phyloP scores from a whole-genome alignment of 2,888 invertebrate species.

The Globia sparganii region DNA sequence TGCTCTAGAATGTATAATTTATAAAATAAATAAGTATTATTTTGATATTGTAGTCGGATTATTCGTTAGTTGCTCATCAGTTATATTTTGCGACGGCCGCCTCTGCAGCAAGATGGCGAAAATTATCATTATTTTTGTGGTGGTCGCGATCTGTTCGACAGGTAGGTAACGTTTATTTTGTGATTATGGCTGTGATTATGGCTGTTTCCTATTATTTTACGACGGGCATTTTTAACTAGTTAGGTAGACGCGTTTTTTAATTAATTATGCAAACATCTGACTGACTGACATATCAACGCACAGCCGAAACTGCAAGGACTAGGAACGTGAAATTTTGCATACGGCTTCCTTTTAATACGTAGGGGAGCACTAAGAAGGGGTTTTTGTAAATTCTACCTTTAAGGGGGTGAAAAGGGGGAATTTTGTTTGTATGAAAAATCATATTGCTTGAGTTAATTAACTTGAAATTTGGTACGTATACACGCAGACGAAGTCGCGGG shows the following conservation, averaged over 20 bases:
- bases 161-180: constrained; percentile 31
- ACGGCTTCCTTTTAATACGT: too few relatives aligned
- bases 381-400: too few relatives aligned
- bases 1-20: constrained; percentile 4
- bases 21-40: constrained; percentile 5
- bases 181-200: too few relatives aligned
- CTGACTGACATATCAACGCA: too few relatives aligned
- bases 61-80: neutral
- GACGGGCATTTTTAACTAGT: neutral
- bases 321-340: too few relatives aligned
- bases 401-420: too few relatives aligned
- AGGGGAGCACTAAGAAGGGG: too few relatives aligned
- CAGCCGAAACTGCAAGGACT: too few relatives aligned
- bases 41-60: neutral
- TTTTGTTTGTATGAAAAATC: too few relatives aligned
- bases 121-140: neutral
- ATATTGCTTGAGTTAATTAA: too few relatives aligned
- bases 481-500: too few relatives aligned
- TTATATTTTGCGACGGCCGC: neutral
- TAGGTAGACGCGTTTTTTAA: neutral
- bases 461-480: too few relatives aligned
- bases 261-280: neutral
- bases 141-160: constrained; percentile 10
- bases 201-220: neutral
- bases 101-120: constrained; percentile 28